Evolutionary conservation across 2,113 vertebrate genomes (phyloP).

Genomic region (Parotia lawesii): DNA sequence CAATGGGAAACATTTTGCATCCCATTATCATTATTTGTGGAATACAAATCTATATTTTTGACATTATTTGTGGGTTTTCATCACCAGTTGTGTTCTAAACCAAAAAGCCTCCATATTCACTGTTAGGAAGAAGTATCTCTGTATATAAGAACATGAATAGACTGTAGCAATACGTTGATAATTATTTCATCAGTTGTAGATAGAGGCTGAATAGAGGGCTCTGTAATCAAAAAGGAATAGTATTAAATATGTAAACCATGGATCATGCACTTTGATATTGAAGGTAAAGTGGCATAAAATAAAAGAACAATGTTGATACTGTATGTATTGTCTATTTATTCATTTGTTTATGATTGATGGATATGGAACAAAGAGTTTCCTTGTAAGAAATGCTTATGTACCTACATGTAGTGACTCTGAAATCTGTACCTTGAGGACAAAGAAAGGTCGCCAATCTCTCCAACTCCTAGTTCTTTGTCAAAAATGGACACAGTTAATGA

Average conservation of each 20-base stretch:
- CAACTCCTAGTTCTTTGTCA: constrained; percentile 80
- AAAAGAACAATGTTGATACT: constrained; percentile 6
- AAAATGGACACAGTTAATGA: constrained; percentile 93
- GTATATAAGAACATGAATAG: not conserved
- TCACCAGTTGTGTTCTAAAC: not conserved
- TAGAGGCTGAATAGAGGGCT: not conserved
- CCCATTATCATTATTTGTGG: not conserved
- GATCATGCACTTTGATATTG: not conserved
- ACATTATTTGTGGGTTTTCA: not conserved
- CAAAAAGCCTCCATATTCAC: not conserved
- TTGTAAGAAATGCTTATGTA: constrained; percentile 63
- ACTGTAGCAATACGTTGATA: not conserved
- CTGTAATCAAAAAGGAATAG: not conserved
- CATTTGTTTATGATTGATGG: constrained; percentile 27
- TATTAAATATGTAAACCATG: not conserved
- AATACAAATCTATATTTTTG: not conserved
- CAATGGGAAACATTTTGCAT: not conserved
- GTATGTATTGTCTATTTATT: not conserved
- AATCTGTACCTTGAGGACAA: constrained; percentile 79
- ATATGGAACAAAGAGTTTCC: constrained; percentile 38
- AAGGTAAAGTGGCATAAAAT: constrained; percentile 8
- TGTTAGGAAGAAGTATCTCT: not conserved
- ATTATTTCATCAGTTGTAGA: not conserved
- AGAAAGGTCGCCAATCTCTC: constrained; percentile 80
- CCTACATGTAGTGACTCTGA: constrained; percentile 59